These are phyloP conservation scores for Neotoma lepida DNA, from an alignment of 2,113 vertebrate genomes.

Conservation along the genomic window DNA sequence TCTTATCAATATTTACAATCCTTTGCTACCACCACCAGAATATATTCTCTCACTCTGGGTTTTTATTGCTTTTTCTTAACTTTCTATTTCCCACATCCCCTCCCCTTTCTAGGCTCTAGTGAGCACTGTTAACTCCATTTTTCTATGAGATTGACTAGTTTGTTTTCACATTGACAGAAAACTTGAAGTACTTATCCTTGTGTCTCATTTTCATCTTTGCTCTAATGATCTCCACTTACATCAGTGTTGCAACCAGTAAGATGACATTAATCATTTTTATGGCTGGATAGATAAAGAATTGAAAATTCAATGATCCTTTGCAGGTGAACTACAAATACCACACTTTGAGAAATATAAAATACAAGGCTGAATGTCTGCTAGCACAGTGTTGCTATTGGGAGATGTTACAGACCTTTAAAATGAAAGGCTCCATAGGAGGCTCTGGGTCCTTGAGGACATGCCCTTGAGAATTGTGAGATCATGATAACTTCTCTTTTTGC, in stretches of 20 bases:
- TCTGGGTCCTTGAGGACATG: neutral
- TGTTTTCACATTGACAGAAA: neutral
- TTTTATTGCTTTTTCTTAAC: neutral
- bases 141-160: neutral
- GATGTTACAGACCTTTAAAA: neutral
- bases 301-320: neutral
- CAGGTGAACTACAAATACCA: neutral
- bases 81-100: neutral
- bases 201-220: neutral
- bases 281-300: neutral
- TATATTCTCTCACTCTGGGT: no score
- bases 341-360: slow-evolving; percentile 13
- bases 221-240: neutral
- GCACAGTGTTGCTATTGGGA: neutral
- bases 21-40: no score
- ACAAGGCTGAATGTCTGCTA: neutral
- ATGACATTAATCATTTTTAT: neutral
- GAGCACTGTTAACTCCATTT: neutral
- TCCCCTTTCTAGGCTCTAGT: neutral
- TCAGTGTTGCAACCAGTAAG: neutral
- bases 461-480: neutral
- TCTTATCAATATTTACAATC: neutral
- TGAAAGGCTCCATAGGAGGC: neutral
- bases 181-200: neutral
- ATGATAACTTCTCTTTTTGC: neutral